Base-by-base conservation (phyloP, 2,888 invertebrate genomes). In the Heliconius ethilla region DNA sequence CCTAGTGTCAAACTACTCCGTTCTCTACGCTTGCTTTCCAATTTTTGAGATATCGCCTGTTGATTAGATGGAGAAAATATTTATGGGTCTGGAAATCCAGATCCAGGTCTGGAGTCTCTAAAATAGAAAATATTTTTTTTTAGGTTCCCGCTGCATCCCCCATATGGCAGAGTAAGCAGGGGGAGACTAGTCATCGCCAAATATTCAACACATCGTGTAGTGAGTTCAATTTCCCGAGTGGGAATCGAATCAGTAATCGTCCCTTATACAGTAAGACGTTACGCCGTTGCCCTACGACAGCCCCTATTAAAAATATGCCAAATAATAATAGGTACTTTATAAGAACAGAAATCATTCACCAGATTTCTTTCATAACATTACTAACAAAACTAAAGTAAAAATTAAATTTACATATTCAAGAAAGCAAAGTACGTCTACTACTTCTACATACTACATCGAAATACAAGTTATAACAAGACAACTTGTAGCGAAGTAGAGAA, bases 381-480 rank as follows among this genome's bases (percentile, higher is more conserved):
- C 55, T 18, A 59, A 59, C 9, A 22, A 59, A 59, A 59, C 2
- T 22, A 9, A 18, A 22, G 59, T 22, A n/a, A n/a, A 59, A 22
- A 62, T 18, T 27, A 15, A 13, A 69, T 40, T 69, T 69, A 69
- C 25, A 69, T 69, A 11, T 67, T 33, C 33, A 33, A 66, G 4
- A n/a, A 25, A 67, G 37, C 13, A n/a, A 15, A 63, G 15, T 27
- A 63, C 27, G 13, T 27, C 15, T 27, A 29, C 27, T n/a, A 67
- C 22, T 67, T 67, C 67, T 27, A 69, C 40, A 45, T 15, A 59
- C 59, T 59, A 59, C 72, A 72, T 55, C 15, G 25, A 10, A 72
- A 11, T 59, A 72, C 59, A 72, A 72, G 7, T 72, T 72, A 72
- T 72, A 72, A 72, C 72, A 72, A 72, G 72, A 72, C 72, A 25